A percentile compares a stretch with the other conserved stretches of the same genome.
phyloP scores from a whole-genome alignment of 2,888 invertebrate genomes.

The Brachynemurus nebulosus region DNA sequence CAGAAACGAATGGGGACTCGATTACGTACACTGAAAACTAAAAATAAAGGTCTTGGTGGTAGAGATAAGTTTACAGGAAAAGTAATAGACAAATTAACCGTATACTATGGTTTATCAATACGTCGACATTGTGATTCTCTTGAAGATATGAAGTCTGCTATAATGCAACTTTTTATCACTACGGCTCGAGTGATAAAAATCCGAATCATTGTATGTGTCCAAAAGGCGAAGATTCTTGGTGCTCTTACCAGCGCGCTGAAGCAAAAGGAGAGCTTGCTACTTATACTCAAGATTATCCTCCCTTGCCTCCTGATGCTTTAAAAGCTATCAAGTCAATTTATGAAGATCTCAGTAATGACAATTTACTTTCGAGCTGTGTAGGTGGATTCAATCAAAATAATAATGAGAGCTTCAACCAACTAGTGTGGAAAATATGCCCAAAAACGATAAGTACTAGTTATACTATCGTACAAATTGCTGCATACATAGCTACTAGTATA shows the following conservation, averaged over 20 bases:
- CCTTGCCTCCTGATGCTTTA: constrained; percentile 5
- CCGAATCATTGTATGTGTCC: constrained; percentile 2
- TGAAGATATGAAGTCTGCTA: constrained; percentile 13
- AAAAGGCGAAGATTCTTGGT: constrained; percentile 7
- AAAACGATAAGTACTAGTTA: constrained; percentile 10
- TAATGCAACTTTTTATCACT: not conserved
- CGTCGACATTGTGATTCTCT: constrained; percentile 17
- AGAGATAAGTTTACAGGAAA: constrained; percentile 17
- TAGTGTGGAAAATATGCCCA: constrained; percentile 22
- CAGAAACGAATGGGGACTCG: constrained; percentile 1
- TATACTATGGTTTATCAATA: constrained; percentile 22
- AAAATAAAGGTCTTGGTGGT: constrained; percentile 17
- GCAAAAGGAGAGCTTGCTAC: constrained; percentile 3
- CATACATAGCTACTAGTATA: constrained; percentile 15
- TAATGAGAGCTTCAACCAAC: constrained; percentile 23
- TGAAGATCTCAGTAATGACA: constrained; percentile 22
- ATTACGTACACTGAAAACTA: not conserved
- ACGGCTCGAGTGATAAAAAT: not conserved
- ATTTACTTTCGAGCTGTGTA: constrained; percentile 21
- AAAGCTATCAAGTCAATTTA: constrained; percentile 21
- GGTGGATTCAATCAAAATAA: constrained; percentile 25
- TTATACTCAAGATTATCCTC: constrained; percentile 2
- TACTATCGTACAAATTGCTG: constrained; percentile 10
- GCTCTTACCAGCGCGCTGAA: constrained; percentile 5
- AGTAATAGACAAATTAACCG: constrained; percentile 19